Base-by-base conservation (phyloP, 1,140 invertebrate genomes). In the Andrena cerasifolii region DNA sequence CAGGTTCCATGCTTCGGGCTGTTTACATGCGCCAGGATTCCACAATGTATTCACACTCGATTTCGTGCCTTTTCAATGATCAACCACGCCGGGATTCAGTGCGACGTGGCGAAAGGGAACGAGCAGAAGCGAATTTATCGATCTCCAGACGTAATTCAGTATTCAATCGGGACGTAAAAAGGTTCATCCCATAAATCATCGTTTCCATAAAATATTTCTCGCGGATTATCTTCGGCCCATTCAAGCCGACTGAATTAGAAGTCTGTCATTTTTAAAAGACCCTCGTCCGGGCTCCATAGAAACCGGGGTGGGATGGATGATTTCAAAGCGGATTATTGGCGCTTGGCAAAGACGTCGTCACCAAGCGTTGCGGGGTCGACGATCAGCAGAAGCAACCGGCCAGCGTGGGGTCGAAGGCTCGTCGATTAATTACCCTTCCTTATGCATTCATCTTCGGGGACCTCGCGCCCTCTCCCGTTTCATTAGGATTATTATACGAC, bases 391-490 rank as follows among this genome's bases (percentile, higher is more conserved):
- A 33, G 36, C 70, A 59, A n/a, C 45, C 53, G 67, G 54, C 26
- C 54, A 78, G 54, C 67, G 40, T 47, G 65, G 53, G 68, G 65
- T 72, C 63, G 80, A 77, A 78, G 68, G 53, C 77, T 76, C 51
- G 74, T 80, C 86, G 79, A 87, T 88, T 87, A 88, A 88, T 88
- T 86, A 82, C 68, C 72, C 75, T 84, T 79, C 74, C 86, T 79
- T 79, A 58, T 82, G 82, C 84, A 84, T 88, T 88, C 65, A 75
- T 87, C 86, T 84, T 81, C 59, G 51, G 79, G 74, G 73, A 80
- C 62, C 66, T 78, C 68, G 76, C 73, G 56, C 63, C 78, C 63
- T 75, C 71, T 79, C 76, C 51, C 61, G 70, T 84, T 87, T 77
- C 86, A 74, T 79, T 45, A 70, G 75, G 78, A 88, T 87, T 86